A percentile compares a stretch with the other conserved stretches of the same genome.
phyloP scores from a whole-genome alignment of 2,797 vertebrate species.

The Cryptoblepharus egeriae region DNA sequence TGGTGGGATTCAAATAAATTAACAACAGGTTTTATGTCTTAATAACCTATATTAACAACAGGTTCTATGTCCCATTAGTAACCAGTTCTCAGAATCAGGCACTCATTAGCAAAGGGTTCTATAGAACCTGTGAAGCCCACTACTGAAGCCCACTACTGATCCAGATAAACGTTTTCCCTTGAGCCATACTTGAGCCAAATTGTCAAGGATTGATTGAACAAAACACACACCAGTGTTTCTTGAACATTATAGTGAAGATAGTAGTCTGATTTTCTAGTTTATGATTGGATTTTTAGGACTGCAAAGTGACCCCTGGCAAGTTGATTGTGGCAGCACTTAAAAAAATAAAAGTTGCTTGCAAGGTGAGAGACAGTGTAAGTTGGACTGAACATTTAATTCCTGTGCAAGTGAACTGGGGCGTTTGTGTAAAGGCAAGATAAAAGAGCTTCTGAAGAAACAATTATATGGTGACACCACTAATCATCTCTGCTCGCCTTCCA shows the following conservation, averaged over 20 bases:
- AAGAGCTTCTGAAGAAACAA: too few species aligned
- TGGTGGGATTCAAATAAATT: too few species aligned
- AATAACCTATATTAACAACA: too few species aligned
- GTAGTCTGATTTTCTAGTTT: neutral
- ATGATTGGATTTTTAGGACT: neutral
- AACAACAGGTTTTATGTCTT: too few species aligned
- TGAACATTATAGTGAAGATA: neutral
- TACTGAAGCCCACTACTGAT: too few species aligned
- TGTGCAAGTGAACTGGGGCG: neutral
- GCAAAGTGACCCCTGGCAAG: neutral
- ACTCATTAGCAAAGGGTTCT: too few species aligned
- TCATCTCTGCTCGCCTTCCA: fast-evolving
- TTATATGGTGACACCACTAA: neutral
- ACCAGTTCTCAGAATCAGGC: too few species aligned
- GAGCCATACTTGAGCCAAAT: neutral
- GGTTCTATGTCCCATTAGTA: too few species aligned
- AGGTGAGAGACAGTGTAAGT: neutral
- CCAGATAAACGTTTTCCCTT: too few species aligned
- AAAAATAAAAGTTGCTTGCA: neutral
- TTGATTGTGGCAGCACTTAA: neutral
- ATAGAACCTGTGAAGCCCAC: too few species aligned
- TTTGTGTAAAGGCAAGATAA: neutral
- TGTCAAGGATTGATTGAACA: neutral
- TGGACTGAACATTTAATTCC: neutral
- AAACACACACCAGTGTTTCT: neutral